A percentile compares a stretch with the other conserved stretches of the same genome.
Evolutionary conservation across 2,797 vertebrate species (phyloP).

Genomic region (Coreius guichenoti): DNA sequence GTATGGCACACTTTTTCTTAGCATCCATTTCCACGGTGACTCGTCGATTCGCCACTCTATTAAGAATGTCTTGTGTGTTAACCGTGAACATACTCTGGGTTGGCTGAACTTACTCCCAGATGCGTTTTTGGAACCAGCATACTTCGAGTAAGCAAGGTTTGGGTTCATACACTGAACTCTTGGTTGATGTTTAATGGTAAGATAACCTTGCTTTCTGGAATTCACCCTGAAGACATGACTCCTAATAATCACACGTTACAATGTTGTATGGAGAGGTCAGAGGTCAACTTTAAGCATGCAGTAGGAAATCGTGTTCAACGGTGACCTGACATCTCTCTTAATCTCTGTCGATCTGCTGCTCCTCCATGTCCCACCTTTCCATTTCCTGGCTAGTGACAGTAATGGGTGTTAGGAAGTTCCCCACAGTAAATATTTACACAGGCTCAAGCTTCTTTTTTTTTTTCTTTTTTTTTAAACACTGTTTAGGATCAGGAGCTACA

Average conservation of each 20-base stretch:
- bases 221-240: no score
- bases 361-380: neutral
- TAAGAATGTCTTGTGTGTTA: no score
- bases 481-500: slow-evolving; percentile 24
- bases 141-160: no score
- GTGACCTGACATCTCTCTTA: slow-evolving; percentile 21
- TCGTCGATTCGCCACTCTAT: no score
- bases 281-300: slow-evolving; percentile 25
- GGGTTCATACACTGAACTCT: no score
- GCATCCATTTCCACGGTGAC: no score
- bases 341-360: slow-evolving; percentile 9
- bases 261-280: neutral
- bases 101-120: no score
- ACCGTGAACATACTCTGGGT: no score
- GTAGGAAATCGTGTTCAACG: neutral
- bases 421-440: slow-evolving; percentile 58
- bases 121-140: no score
- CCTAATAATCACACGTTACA: neutral
- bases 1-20: no score
- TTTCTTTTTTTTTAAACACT: slow-evolving; percentile 32
- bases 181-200: no score
- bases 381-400: slow-evolving; percentile 46
- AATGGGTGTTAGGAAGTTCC: slow-evolving; percentile 47
- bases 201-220: no score
- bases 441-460: slow-evolving; percentile 1